Evolutionary conservation across 2,113 vertebrate genomes (phyloP).

Genomic region (Forbesichthys agassizii): DNA sequence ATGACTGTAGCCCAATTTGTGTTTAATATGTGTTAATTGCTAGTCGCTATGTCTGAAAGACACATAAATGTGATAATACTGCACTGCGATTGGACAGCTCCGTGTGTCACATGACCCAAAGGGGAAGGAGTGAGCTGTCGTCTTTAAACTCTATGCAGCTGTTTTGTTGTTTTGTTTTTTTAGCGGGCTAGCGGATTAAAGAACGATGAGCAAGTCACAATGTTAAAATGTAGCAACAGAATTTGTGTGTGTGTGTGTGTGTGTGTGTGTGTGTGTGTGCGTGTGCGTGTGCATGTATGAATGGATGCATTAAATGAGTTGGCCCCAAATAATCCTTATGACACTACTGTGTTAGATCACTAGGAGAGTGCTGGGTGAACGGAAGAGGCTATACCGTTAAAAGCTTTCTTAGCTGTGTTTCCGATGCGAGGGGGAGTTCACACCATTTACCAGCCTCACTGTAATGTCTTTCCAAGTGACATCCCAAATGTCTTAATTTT

Average conservation of each 20-base stretch:
- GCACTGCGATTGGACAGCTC: slow-evolving; percentile 82
- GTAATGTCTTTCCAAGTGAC: slow-evolving; percentile 44
- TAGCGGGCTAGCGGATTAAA: slow-evolving; percentile 30
- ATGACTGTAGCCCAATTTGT: slow-evolving; percentile 28
- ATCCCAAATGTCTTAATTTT: slow-evolving; percentile 66
- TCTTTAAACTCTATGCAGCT: slow-evolving; percentile 83
- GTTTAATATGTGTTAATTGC: slow-evolving; percentile 23
- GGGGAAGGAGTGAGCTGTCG: slow-evolving; percentile 76
- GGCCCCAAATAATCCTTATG: slow-evolving; percentile 48
- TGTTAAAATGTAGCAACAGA: slow-evolving; percentile 30
- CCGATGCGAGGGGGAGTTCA: slow-evolving; percentile 18
- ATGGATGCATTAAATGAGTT: not conserved
- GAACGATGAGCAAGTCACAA: slow-evolving; percentile 20
- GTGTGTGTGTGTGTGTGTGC: slow-evolving; percentile 15
- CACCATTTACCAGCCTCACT: slow-evolving; percentile 28
- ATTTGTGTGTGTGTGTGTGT: slow-evolving; percentile 7
- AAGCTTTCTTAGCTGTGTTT: slow-evolving; percentile 38
- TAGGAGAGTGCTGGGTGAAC: slow-evolving; percentile 31
- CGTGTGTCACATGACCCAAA: slow-evolving; percentile 72
- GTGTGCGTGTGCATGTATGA: slow-evolving; percentile 6
- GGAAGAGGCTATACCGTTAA: slow-evolving; percentile 3
- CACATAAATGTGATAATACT: slow-evolving; percentile 75
- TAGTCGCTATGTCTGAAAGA: slow-evolving; percentile 62
- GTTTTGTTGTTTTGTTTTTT: slow-evolving; percentile 27
- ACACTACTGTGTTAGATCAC: slow-evolving; percentile 49